Conservation (phyloP, 1,140 invertebrate species). For the Tenebrio molitor region DNA sequence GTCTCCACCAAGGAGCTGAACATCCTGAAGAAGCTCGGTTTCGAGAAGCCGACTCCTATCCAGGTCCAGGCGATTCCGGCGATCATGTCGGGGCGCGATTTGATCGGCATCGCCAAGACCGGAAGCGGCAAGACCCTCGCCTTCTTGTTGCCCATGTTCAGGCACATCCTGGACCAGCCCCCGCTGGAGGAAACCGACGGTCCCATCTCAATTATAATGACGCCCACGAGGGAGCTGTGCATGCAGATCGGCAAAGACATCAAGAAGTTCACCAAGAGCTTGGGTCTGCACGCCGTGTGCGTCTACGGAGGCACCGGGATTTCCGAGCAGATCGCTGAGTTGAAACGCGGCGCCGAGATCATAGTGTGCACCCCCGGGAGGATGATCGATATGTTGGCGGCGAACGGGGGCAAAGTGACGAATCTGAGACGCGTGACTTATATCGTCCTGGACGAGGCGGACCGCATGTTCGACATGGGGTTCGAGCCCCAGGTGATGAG, state of each 20-base stretch:
- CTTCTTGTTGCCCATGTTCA: slow-evolving; percentile 98
- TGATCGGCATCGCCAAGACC: slow-evolving; percentile 99
- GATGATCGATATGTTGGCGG: slow-evolving; percentile 99
- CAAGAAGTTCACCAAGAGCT: slow-evolving; percentile 93
- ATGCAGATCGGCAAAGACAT: slow-evolving; percentile 99
- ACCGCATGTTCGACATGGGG: slow-evolving; percentile 99
- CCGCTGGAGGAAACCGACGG: slow-evolving; percentile 95
- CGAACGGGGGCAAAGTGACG: slow-evolving; percentile 97
- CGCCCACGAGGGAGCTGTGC: slow-evolving; percentile 97
- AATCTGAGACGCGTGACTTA: slow-evolving; percentile 97
- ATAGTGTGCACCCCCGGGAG: slow-evolving; percentile 99
- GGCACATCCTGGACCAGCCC: slow-evolving; percentile 97
- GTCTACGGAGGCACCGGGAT: slow-evolving; percentile 99
- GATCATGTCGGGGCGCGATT: slow-evolving; percentile 97
- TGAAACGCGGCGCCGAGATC: slow-evolving; percentile 97
- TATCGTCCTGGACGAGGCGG: slow-evolving; percentile 98
- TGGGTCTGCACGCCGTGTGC: slow-evolving; percentile 91
- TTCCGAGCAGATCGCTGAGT: slow-evolving; percentile 97
- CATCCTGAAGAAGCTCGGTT: slow-evolving; percentile 91
- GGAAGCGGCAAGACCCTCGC: slow-evolving; percentile 99
- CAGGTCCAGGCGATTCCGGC: slow-evolving; percentile 98
- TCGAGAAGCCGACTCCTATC: slow-evolving; percentile 99
- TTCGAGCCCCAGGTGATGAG: slow-evolving; percentile 99
- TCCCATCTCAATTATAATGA: slow-evolving; percentile 97
- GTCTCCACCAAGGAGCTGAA: slow-evolving; percentile 97